phyloP scores from a whole-genome alignment of 2,113 vertebrate species.

The Tamias sibiricus region DNA sequence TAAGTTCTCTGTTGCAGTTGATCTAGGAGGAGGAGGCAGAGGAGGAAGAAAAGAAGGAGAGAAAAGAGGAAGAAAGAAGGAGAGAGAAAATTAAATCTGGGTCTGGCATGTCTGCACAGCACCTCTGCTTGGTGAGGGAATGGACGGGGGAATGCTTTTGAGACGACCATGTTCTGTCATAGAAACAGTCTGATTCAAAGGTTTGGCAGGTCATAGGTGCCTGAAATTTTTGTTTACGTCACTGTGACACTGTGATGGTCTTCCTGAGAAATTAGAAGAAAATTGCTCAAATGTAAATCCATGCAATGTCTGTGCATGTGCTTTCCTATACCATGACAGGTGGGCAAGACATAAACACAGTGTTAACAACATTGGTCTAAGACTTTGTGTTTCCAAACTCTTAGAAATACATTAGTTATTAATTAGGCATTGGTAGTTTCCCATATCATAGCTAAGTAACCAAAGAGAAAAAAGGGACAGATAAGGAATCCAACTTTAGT shows the following conservation, averaged over 20 bases:
- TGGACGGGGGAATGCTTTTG: background rate
- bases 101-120: background rate
- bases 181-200: background rate
- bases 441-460: background rate
- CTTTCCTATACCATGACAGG: background rate
- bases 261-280: background rate
- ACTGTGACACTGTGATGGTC: background rate
- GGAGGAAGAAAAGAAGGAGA: background rate
- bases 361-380: background rate
- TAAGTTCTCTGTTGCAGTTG: background rate
- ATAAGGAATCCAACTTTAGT: background rate
- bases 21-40: background rate
- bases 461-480: background rate
- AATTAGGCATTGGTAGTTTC: background rate
- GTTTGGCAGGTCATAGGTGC: background rate
- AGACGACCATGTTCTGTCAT: background rate
- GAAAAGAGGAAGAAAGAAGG: background rate
- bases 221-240: background rate
- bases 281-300: background rate
- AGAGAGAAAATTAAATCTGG: background rate
- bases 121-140: background rate
- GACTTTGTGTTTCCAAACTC: background rate
- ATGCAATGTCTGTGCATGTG: background rate
- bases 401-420: background rate
- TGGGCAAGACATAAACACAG: background rate